Conservation (phyloP, 2,888 invertebrate species). For the Tupiocoris notatus region DNA sequence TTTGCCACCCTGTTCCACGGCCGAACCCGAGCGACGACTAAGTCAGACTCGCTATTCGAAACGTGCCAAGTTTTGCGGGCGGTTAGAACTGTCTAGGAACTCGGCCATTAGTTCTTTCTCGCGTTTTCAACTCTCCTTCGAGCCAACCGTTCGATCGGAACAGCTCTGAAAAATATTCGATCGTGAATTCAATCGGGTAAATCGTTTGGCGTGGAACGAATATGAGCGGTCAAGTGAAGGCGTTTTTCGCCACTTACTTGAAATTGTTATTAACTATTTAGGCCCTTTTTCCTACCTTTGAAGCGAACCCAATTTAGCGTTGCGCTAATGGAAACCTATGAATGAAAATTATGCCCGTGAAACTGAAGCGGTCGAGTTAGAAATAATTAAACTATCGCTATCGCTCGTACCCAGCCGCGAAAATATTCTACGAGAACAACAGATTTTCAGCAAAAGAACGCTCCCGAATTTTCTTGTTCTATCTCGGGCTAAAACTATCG, state of each 20-base stretch:
- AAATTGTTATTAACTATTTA: not conserved
- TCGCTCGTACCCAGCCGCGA: too few species aligned
- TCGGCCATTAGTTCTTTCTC: not conserved
- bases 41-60: not conserved
- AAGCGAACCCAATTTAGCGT: not conserved
- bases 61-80: not conserved
- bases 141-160: not conserved
- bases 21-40: not conserved
- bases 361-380: too few species aligned
- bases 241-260: not conserved
- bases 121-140: not conserved
- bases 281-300: not conserved
- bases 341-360: too few species aligned
- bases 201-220: not conserved
- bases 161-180: too few species aligned
- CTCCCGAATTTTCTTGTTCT: too few species aligned
- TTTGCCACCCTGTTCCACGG: not conserved
- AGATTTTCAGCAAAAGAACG: too few species aligned
- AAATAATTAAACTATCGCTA: too few species aligned
- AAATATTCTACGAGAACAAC: too few species aligned
- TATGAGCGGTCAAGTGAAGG: not conserved
- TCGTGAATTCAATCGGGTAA: too few species aligned
- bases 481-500: too few species aligned
- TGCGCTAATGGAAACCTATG: too few species aligned
- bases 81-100: not conserved